Conservation (phyloP, 2,888 invertebrate genomes). For the Netelia virgata region DNA sequence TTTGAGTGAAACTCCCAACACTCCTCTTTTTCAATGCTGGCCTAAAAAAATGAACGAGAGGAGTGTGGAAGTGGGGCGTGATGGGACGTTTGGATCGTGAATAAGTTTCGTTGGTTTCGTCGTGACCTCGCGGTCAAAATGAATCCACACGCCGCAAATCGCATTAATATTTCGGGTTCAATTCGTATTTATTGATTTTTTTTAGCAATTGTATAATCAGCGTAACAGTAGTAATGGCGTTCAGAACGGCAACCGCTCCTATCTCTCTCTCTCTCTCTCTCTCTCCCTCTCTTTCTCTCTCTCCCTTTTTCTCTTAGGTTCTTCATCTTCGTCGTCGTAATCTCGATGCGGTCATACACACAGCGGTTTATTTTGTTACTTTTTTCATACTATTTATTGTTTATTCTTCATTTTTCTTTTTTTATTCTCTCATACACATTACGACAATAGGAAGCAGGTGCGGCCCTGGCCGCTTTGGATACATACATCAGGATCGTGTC, state of each 20-base stretch:
- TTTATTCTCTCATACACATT: constrained; percentile 65
- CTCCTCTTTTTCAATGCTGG: neutral
- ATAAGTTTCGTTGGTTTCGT: constrained; percentile 71
- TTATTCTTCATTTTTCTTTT: constrained; percentile 41
- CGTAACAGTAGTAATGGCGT: constrained; percentile 84
- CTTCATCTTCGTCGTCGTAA: constrained; percentile 63
- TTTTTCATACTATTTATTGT: constrained; percentile 31
- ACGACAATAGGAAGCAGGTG: constrained; percentile 79
- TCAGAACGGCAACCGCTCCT: constrained; percentile 82
- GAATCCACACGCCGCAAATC: constrained; percentile 78
- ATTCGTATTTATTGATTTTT: constrained; percentile 81
- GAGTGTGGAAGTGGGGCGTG: constrained; percentile 39
- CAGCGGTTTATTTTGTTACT: constrained; percentile 52
- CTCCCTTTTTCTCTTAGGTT: constrained; percentile 55
- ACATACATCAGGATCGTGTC: constrained; percentile 78
- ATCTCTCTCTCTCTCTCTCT: constrained; percentile 61
- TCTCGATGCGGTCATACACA: constrained; percentile 66
- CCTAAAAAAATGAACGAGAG: constrained; percentile 7
- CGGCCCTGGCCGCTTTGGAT: constrained; percentile 82
- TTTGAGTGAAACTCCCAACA: too few relatives aligned
- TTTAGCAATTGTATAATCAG: constrained; percentile 84
- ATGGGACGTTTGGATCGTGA: constrained; percentile 51
- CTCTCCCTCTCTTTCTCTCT: constrained; percentile 17
- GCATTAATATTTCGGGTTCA: constrained; percentile 78
- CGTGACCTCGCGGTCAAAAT: constrained; percentile 77